Base-by-base conservation (phyloP, 2,888 invertebrate genomes). In the Drosophila buzzatii region DNA sequence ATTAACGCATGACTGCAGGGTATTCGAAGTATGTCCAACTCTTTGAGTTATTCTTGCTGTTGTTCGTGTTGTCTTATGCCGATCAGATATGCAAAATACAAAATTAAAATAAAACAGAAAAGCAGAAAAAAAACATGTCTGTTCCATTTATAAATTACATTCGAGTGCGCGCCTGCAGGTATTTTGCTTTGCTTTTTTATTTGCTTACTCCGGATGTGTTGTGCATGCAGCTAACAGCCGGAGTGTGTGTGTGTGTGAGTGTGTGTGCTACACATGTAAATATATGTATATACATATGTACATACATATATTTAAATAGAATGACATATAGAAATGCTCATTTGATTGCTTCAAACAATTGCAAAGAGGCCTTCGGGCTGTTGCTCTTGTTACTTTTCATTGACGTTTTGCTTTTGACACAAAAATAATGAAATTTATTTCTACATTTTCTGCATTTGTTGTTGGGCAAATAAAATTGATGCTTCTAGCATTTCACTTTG, bases 91-190 rank as follows among this genome's bases (percentile, higher is more conserved):
- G 51, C 49, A 60, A 52, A 64, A 27, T 14, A 23, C 23, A 23
- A 23, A 23, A 23, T 23, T 23, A 42, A 8, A 33, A 33, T 7
- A 18, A 18, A 10, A 42, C 6, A 27, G 6, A 27, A 61, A 64
- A 9, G 27, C 3, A n/a, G n/a, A 31, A 51, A 14, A 33, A 51
- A 33, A 65, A 64, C 62, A 66, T 79, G 66, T 71, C 69, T 70
- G 71, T 61, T 71, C 53, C 70, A 76, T 72, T 79, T 76, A 69
- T 76, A 76, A 81, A 71, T 79, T 73, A 79, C 60, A 82, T 72
- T 67, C 59, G 63, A 51, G 56, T 59, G 49, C 57, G 49, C 57
- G 67, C 73, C 60, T 62, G 72, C 49, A 66, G 71, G 35, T 44
- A 55, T 64, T 70, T 64, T 44, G 35, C 51, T 27, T 5, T 27